These are phyloP conservation scores for Tyrophagus putrescentiae DNA, from an alignment of 1,140 invertebrate genomes.

Conservation along the genomic window DNA sequence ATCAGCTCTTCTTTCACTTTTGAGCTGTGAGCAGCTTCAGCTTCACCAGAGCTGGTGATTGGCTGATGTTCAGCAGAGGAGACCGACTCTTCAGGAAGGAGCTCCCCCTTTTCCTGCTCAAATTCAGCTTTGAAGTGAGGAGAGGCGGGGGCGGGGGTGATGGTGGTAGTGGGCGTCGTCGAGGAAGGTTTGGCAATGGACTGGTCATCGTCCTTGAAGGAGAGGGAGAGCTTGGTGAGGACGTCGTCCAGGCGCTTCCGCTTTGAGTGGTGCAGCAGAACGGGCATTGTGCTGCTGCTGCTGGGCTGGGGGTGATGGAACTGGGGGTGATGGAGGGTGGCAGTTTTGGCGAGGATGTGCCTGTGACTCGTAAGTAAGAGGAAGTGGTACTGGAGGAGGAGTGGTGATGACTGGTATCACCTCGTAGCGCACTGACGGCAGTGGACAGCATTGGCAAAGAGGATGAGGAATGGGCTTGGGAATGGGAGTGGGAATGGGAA, in stretches of 20 bases:
- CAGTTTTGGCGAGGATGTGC: conserved; percentile 20
- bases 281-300: conserved; percentile 11
- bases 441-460: too few species aligned
- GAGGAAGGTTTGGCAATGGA: neutral
- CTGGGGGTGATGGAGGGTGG: neutral
- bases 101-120: conserved; percentile 21
- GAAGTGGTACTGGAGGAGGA: neutral
- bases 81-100: conserved; percentile 1
- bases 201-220: conserved; percentile 32
- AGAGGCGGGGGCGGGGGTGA: neutral
- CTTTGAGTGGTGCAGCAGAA: conserved; percentile 38
- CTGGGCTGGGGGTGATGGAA: conserved; percentile 16
- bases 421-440: too few species aligned
- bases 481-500: neutral
- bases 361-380: neutral
- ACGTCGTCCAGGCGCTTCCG: conserved; percentile 57
- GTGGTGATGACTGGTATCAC: neutral
- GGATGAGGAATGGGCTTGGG: too few species aligned
- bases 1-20: too few species aligned
- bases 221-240: conserved; percentile 45
- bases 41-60: neutral
- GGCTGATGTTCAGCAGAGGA: conserved; percentile 7
- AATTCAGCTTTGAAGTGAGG: neutral
- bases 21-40: too few species aligned
- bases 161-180: neutral